Percentiles rank a stretch among this genome's conserved stretches.
Conservation (phyloP, 2,888 invertebrate species). For the Agrilus cyanescens region DNA sequence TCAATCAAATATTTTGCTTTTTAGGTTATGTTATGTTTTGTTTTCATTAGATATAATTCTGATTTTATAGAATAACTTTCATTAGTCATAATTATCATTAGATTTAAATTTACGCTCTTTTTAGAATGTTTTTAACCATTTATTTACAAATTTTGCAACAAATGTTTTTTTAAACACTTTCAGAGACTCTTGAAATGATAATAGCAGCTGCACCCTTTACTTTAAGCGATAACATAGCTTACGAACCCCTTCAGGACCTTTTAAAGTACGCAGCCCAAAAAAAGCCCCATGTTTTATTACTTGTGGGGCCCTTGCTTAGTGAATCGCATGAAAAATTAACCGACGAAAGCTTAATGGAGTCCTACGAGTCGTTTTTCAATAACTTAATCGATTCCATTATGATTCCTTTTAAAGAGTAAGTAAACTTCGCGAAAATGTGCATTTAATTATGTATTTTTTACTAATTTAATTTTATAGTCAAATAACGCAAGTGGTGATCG, state of each 20-base stretch:
- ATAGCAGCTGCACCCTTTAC: constrained; percentile 80
- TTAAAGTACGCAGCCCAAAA: constrained; percentile 51
- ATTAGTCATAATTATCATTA: no score
- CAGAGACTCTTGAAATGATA: constrained; percentile 52
- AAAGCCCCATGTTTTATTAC: constrained; percentile 66
- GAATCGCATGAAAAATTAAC: constrained; percentile 50
- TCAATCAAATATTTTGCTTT: no score
- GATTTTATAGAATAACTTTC: no score
- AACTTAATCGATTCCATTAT: constrained; percentile 54
- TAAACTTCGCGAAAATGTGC: constrained; percentile 1
- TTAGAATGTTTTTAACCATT: not conserved
- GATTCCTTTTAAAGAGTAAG: constrained; percentile 47
- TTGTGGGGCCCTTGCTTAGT: constrained; percentile 81
- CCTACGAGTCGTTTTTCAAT: constrained; percentile 65
- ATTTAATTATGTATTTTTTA: not conserved
- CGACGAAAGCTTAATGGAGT: constrained; percentile 46
- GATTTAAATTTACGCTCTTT: no score
- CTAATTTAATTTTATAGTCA: constrained; percentile 1
- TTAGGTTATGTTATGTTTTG: no score
- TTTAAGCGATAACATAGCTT: constrained; percentile 59
- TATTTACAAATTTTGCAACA: not conserved
- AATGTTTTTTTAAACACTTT: constrained; percentile 9
- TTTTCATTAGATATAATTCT: no score
- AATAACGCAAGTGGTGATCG: constrained; percentile 48
- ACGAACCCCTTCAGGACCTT: constrained; percentile 72